Evolutionary conservation across 2,113 vertebrate species (phyloP), one percentile per base, ranked within the genome.

Genomic region (Lucifuga dentata): DNA sequence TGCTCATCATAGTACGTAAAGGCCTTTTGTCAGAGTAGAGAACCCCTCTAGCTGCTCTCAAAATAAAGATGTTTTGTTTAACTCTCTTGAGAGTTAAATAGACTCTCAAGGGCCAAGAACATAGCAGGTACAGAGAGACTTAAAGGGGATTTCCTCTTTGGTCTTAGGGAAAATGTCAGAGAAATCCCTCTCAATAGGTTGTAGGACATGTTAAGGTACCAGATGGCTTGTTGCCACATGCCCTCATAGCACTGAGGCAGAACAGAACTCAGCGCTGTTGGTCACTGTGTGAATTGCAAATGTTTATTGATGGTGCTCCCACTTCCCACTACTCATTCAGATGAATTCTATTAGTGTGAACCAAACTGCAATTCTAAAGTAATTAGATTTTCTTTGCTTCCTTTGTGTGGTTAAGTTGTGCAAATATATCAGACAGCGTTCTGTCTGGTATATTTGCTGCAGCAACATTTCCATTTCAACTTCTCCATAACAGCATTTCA

Each of bases 81-180:
- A 78, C 76, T 83, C 82, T 80, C 82, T 76, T 19, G 74, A 87
- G 84, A 69, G 69, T 79, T 88, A 80, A 84, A 87, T 55, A 83
- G 79, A 78, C 76, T 81, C 80, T 87, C 15, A 11, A 86, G 81
- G 66, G 65, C 63, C 61, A 11, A 12, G 72, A 76, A 80, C 64
- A 64, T 81, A 85, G 81, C 82, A 87, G 86, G 86, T 88, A 83
- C 57, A 76, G 62, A 76, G 62, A 40, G 73, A 59, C 52, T 72
- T 73, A 77, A 55, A 81, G 63, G 59, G 84, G 86, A 90, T 90
- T 88, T 87, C 87, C 74, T 76, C 62, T 83, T 80, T 67, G 85
- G 78, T 83, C 74, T 77, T 38, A 48, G 65, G 79, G 78, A 61
- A 86, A 88, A 86, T 76, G 77, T 78, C 71, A 69, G 75, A 78